phyloP scores from a whole-genome alignment of 2,113 vertebrate species.

The Lasiurus cinereus region DNA sequence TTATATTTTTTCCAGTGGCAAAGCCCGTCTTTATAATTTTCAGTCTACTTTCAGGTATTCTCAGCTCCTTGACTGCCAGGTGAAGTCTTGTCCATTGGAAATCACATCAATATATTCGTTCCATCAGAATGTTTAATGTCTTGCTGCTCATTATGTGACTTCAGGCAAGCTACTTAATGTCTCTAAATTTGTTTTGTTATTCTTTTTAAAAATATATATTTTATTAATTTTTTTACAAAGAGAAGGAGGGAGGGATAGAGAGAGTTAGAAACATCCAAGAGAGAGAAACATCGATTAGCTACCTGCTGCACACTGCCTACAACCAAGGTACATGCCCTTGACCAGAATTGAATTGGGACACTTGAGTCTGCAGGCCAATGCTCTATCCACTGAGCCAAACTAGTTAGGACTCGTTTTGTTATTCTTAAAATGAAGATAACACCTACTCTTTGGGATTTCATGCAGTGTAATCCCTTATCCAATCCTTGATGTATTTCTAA shows the following conservation, averaged over 20 bases:
- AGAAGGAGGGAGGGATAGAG: no score
- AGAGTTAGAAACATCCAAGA: no score
- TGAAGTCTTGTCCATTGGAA: not conserved
- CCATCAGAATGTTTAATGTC: not conserved
- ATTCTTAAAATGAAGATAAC: conserved; percentile 36
- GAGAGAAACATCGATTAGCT: no score
- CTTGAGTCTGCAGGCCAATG: no score
- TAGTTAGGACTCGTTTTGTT: not conserved
- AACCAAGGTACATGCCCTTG: no score
- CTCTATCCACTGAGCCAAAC: no score
- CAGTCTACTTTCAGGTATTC: not conserved
- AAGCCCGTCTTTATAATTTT: not conserved
- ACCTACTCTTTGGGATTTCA: not conserved
- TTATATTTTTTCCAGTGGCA: not conserved
- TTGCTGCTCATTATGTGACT: not conserved
- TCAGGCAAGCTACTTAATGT: conserved; percentile 22
- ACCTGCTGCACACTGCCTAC: no score
- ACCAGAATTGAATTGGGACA: no score
- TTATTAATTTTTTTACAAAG: no score
- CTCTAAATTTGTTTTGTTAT: not conserved
- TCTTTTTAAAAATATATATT: not conserved
- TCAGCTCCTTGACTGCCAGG: not conserved
- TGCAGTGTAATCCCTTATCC: conserved; percentile 1
- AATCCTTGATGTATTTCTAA: not conserved
- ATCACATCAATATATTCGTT: not conserved